phyloP scores from a whole-genome alignment of 2,113 vertebrate genomes.

The Hassar affinis region DNA sequence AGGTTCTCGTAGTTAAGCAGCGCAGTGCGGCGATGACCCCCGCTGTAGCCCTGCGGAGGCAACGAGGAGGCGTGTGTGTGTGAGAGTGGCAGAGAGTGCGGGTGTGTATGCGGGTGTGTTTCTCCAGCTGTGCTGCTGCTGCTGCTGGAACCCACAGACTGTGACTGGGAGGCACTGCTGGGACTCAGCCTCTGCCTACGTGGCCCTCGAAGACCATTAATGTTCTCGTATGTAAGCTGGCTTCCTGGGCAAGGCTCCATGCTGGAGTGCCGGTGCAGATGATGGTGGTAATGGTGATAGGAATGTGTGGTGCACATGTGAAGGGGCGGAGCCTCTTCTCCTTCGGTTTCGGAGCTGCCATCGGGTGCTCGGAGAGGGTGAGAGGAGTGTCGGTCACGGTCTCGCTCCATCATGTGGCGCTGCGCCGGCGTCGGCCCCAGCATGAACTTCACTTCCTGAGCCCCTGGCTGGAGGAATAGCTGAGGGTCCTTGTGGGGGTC shows the following conservation, averaged over 20 bases:
- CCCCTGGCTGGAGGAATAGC: slow-evolving; percentile 86
- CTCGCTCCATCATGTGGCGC: slow-evolving; percentile 77
- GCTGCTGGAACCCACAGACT: slow-evolving; percentile 78
- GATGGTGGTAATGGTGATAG: slow-evolving; percentile 76
- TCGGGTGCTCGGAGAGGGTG: slow-evolving; percentile 69
- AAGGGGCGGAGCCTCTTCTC: slow-evolving; percentile 67
- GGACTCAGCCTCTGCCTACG: slow-evolving; percentile 76
- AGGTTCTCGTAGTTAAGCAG: slow-evolving; percentile 97
- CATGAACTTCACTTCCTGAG: slow-evolving; percentile 91
- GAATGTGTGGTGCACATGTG: slow-evolving; percentile 74
- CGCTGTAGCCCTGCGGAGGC: slow-evolving; percentile 68
- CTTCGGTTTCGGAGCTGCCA: slow-evolving; percentile 77
- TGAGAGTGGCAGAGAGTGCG: slow-evolving; percentile 65
- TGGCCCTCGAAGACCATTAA: slow-evolving; percentile 75
- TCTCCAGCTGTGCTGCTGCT: slow-evolving; percentile 76
- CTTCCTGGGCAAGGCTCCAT: slow-evolving; percentile 73
- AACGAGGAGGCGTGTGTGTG: slow-evolving; percentile 65
- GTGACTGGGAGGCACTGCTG: slow-evolving; percentile 76
- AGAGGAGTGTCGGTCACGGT: slow-evolving; percentile 66
- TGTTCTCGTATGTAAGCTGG: slow-evolving; percentile 88
- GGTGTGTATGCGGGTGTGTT: slow-evolving; percentile 63
- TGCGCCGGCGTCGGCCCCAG: slow-evolving; percentile 84
- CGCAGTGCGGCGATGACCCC: slow-evolving; percentile 81
- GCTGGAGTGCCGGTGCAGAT: slow-evolving; percentile 73
- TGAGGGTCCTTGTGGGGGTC: slow-evolving; percentile 81